Conservation (phyloP, 2,797 vertebrate species). For the Melanotaenia maccullochi region DNA sequence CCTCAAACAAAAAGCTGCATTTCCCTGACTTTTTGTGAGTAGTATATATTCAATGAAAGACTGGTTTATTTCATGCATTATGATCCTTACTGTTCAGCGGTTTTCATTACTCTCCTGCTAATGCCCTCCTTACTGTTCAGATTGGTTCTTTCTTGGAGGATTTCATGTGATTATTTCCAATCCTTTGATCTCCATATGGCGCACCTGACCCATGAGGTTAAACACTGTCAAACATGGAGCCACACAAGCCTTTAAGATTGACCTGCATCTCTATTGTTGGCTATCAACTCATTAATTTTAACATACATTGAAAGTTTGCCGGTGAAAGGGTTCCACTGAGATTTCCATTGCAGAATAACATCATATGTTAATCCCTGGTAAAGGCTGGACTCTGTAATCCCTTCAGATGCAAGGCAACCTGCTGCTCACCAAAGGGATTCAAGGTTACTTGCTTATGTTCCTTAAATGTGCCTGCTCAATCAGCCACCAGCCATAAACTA, state of each 20-base stretch:
- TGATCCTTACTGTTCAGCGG: slow-evolving; percentile 3
- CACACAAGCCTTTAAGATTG: slow-evolving; percentile 27
- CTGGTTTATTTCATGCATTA: slow-evolving; percentile 2
- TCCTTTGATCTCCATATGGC: slow-evolving; percentile 74
- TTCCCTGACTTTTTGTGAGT: too few relatives aligned
- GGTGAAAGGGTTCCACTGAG: neutral
- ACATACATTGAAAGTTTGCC: neutral
- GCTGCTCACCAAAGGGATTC: slow-evolving; percentile 24
- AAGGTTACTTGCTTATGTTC: slow-evolving; percentile 16
- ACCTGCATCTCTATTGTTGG: neutral
- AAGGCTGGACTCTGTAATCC: slow-evolving; percentile 24
- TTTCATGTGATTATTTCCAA: slow-evolving; percentile 69
- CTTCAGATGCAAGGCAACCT: slow-evolving; percentile 30
- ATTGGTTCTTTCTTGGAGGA: slow-evolving; percentile 53
- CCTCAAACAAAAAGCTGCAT: too few relatives aligned
- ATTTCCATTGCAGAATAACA: slow-evolving; percentile 11
- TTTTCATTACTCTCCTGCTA: slow-evolving; percentile 17
- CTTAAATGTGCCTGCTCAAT: slow-evolving; percentile 1
- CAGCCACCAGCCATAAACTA: slow-evolving; percentile 1
- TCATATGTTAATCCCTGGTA: neutral
- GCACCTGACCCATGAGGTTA: slow-evolving; percentile 48
- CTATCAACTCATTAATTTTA: slow-evolving; percentile 5
- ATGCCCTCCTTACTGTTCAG: slow-evolving; percentile 32
- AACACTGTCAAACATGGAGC: slow-evolving; percentile 40
- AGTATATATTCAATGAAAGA: slow-evolving; percentile 15